Evolutionary conservation across 1,140 invertebrate genomes (phyloP).

Genomic region (Oncopeltus fasciatus): DNA sequence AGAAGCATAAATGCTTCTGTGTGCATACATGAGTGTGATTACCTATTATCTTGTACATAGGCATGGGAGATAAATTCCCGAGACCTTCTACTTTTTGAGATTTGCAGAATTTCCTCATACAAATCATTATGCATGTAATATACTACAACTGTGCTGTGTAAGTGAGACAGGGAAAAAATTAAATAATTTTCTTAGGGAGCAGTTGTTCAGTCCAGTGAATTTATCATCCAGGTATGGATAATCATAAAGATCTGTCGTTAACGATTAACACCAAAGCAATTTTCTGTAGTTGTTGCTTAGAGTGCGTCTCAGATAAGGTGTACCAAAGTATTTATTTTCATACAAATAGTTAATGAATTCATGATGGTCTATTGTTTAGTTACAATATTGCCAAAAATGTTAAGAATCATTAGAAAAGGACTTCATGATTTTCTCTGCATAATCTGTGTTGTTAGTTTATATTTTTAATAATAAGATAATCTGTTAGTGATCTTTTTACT

Average conservation of each 20-base stretch:
- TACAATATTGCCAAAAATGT: no score
- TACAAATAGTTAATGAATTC: no score
- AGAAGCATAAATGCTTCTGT: neutral
- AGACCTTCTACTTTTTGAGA: neutral
- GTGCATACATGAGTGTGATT: neutral
- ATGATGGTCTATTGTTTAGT: no score
- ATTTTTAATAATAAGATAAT: no score
- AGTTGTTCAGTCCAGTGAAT: neutral
- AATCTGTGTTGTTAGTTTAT: no score
- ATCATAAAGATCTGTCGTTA: neutral
- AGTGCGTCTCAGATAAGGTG: neutral
- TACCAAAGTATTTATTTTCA: conserved; percentile 10
- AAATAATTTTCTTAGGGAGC: neutral
- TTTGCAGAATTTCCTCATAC: neutral
- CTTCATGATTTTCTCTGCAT: no score
- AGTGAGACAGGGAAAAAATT: neutral
- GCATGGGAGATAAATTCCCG: neutral
- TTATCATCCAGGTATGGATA: neutral
- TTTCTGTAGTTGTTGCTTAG: conserved; percentile 1
- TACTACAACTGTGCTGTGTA: neutral
- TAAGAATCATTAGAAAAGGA: no score
- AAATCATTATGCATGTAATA: neutral
- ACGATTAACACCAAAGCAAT: neutral
- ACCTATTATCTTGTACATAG: neutral
- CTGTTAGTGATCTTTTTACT: no score